phyloP scores from a whole-genome alignment of 1,140 invertebrate species.

The Helicorthomorpha holstii region DNA sequence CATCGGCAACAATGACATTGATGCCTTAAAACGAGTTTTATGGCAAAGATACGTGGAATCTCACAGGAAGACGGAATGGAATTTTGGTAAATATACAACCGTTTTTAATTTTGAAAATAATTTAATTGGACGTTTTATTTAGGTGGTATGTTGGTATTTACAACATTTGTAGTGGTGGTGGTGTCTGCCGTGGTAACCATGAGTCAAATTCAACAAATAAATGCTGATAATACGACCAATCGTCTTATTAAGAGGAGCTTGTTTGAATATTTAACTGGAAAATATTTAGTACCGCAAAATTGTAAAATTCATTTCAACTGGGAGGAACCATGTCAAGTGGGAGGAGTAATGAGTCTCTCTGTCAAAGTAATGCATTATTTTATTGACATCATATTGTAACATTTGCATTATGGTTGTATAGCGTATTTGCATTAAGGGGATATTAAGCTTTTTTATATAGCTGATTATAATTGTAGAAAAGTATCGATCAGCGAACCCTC shows the following conservation, averaged over 20 bases:
- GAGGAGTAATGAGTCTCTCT: slow-evolving; percentile 73
- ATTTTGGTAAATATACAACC: background rate
- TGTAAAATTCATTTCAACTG: slow-evolving; percentile 70
- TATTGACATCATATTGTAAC: no score
- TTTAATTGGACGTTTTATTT: background rate
- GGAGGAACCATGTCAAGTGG: slow-evolving; percentile 69
- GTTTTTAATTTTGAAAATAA: background rate
- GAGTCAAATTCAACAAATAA: slow-evolving; percentile 7
- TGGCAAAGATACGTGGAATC: background rate
- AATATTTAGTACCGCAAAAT: slow-evolving; percentile 70
- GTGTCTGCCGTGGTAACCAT: slow-evolving; percentile 5
- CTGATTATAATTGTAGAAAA: no score
- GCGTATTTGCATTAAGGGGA: no score
- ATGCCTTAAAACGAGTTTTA: no score
- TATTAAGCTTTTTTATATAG: no score
- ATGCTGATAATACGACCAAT: slow-evolving; percentile 14
- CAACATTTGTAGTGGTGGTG: background rate
- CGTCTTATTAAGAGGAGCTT: slow-evolving; percentile 52
- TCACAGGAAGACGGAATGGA: background rate
- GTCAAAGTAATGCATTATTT: slow-evolving; percentile 45
- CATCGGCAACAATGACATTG: no score
- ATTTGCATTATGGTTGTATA: no score
- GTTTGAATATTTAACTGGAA: slow-evolving; percentile 76
- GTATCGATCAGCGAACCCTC: no score
- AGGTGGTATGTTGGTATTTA: background rate